A percentile compares a stretch with the other conserved stretches of the same genome.
phyloP scores from a whole-genome alignment of 2,113 vertebrate species.

The Papio anubis region DNA sequence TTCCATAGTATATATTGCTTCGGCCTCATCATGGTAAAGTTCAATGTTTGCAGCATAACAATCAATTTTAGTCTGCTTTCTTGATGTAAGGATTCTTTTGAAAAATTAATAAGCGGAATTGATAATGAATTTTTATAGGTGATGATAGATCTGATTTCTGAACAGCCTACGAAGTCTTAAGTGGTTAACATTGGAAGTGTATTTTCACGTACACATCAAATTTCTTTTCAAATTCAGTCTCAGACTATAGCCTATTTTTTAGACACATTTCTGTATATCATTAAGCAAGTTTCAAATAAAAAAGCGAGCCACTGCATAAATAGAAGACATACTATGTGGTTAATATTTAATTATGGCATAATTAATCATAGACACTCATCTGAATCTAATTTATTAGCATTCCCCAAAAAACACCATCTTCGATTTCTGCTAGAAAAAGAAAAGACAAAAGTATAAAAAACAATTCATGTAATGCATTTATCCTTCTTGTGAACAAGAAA shows the following conservation, averaged over 20 bases:
- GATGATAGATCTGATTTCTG: background rate
- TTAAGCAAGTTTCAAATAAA: constrained; percentile 59
- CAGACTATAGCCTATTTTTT: constrained; percentile 37
- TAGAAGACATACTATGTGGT: constrained; percentile 55
- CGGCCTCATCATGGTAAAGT: background rate
- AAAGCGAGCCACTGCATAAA: constrained; percentile 56
- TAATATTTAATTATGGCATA: constrained; percentile 76
- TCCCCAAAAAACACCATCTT: constrained; percentile 25
- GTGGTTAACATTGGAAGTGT: background rate
- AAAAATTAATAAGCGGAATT: constrained; percentile 23
- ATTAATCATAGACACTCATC: constrained; percentile 61
- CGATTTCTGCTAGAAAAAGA: constrained; percentile 41
- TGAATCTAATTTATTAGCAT: constrained; percentile 59
- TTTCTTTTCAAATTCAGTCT: constrained; percentile 55
- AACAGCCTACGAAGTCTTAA: background rate
- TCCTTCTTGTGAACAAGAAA: background rate
- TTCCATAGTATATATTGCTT: background rate
- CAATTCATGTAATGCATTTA: background rate
- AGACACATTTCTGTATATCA: constrained; percentile 49
- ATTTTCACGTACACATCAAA: constrained; percentile 23
- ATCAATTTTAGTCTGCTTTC: background rate
- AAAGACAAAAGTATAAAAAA: background rate
- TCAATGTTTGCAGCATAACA: background rate
- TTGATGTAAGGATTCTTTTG: background rate
- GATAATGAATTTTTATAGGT: background rate